phyloP scores from a whole-genome alignment of 2,888 invertebrate genomes.

The Chymomyza fuscimana region DNA sequence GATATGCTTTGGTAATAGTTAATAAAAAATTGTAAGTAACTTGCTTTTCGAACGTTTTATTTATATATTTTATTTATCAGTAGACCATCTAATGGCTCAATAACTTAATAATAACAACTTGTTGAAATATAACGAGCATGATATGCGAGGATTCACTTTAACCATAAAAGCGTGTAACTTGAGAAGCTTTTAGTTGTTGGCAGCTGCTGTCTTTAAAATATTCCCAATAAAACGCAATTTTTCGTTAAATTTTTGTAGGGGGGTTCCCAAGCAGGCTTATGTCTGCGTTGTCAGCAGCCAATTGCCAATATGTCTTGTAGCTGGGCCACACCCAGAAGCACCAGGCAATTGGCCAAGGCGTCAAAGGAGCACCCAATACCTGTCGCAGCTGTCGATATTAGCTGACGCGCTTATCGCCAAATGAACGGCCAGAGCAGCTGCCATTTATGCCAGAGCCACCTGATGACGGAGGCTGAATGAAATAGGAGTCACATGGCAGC shows the following conservation, averaged over 20 bases:
- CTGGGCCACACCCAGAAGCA: slow-evolving; percentile 38
- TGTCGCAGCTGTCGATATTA: slow-evolving; percentile 29
- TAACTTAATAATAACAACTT: too few relatives aligned
- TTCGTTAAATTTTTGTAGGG: neutral
- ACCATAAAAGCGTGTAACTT: neutral
- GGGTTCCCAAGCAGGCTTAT: neutral
- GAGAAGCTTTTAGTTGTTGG: neutral
- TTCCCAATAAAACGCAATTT: neutral
- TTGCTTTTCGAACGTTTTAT: too few relatives aligned
- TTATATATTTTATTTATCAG: too few relatives aligned
- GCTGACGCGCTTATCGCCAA: slow-evolving; percentile 42
- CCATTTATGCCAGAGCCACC: neutral
- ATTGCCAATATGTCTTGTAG: slow-evolving; percentile 10
- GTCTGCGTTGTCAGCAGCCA: neutral
- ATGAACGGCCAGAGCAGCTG: slow-evolving; percentile 3
- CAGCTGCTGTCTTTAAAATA: neutral
- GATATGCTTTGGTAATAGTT: too few relatives aligned
- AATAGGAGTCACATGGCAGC: slow-evolving; percentile 19
- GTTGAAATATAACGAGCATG: neutral
- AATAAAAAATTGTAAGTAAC: too few relatives aligned
- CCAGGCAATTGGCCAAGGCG: slow-evolving; percentile 18
- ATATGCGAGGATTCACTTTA: too few relatives aligned
- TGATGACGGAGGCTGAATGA: neutral
- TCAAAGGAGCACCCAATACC: neutral
- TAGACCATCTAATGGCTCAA: too few relatives aligned